phyloP scores from a whole-genome alignment of 2,113 vertebrate genomes.

The Dipodomys spectabilis region DNA sequence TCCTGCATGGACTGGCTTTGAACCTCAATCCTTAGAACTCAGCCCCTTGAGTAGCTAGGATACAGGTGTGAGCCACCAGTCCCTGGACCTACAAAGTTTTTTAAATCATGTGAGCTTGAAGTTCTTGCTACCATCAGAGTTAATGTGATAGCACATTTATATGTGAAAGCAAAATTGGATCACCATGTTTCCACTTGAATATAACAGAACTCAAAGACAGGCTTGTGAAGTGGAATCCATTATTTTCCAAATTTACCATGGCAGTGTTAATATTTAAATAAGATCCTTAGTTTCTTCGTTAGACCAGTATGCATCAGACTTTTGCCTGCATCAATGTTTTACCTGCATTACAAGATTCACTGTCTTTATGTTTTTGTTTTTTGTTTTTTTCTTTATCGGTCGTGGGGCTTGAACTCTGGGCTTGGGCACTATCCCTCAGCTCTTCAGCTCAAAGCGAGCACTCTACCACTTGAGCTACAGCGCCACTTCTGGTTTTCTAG shows the following conservation, averaged over 20 bases:
- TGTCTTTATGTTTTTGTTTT: not conserved
- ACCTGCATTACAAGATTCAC: not conserved
- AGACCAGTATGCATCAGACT: not conserved
- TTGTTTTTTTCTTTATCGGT: no score
- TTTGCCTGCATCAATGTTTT: not conserved
- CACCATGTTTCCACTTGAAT: not conserved
- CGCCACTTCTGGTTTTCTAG: no score
- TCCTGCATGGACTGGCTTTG: no score
- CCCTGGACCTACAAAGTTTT: not conserved
- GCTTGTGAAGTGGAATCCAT: not conserved
- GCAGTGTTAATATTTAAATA: not conserved
- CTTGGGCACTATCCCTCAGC: no score
- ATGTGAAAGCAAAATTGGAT: not conserved
- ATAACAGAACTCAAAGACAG: not conserved
- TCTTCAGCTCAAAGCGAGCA: no score
- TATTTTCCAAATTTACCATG: not conserved
- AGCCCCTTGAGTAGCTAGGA: no score
- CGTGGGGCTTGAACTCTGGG: no score
- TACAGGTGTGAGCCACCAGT: no score
- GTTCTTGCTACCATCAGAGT: not conserved
- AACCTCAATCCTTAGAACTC: no score
- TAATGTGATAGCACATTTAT: not conserved
- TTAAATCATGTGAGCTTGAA: not conserved
- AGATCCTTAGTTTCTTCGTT: not conserved
- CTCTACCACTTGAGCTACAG: no score